Conservation (phyloP, 2,797 vertebrate genomes). For the Sciurus carolinensis region DNA sequence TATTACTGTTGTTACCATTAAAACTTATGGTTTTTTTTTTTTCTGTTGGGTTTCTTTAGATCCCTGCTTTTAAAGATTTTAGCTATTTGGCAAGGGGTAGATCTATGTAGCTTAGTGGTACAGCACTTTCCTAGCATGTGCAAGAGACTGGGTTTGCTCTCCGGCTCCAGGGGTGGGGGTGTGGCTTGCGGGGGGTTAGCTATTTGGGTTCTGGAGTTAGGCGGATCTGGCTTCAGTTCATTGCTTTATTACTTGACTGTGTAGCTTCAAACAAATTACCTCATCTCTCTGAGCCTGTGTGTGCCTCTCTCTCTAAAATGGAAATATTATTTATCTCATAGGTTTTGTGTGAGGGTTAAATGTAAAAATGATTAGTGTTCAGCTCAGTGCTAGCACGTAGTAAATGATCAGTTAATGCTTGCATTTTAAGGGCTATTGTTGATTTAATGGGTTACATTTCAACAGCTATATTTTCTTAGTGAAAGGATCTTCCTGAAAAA, state of each 20-base stretch:
- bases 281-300: not conserved
- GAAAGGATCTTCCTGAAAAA: slow-evolving; percentile 33
- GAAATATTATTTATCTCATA: not conserved
- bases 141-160: not conserved
- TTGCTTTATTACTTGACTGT: not conserved
- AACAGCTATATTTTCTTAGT: not conserved
- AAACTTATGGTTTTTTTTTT: not conserved
- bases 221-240: slow-evolving; percentile 7
- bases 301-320: not conserved
- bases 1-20: slow-evolving; percentile 43
- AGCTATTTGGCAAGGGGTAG: not conserved
- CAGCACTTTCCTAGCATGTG: not conserved
- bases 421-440: slow-evolving; percentile 10
- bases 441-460: slow-evolving; percentile 18
- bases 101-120: not conserved
- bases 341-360: slow-evolving; percentile 30
- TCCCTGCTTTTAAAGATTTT: slow-evolving; percentile 34
- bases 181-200: not conserved
- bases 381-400: not conserved
- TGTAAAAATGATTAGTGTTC: slow-evolving; percentile 9
- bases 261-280: slow-evolving; percentile 7
- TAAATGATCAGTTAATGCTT: not conserved
- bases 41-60: slow-evolving; percentile 33
- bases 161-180: no score
- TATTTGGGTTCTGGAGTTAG: not conserved